These are phyloP conservation scores for Sinohyriopsis cumingii DNA, from an alignment of 2,888 invertebrate species.

Conservation along the genomic window DNA sequence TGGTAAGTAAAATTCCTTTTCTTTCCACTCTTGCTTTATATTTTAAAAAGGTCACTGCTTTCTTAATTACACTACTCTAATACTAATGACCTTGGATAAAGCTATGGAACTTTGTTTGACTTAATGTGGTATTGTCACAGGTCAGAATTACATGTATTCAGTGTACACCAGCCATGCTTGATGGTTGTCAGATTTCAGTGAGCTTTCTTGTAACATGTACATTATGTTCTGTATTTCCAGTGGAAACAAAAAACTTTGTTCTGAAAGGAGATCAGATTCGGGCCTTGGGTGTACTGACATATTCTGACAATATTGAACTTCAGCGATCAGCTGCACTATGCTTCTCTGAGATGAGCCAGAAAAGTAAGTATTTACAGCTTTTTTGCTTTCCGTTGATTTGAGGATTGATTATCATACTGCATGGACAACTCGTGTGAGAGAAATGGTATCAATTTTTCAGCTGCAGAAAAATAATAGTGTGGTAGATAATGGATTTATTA, in stretches of 20 bases:
- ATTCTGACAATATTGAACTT: conserved; percentile 61
- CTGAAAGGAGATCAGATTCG: conserved; percentile 56
- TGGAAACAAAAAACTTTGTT: conserved; percentile 37
- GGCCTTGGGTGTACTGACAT: conserved; percentile 60
- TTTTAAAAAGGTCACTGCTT: too few relatives aligned
- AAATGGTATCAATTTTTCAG: too few relatives aligned
- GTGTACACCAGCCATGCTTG: neutral
- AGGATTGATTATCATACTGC: neutral
- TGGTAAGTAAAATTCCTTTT: too few relatives aligned
- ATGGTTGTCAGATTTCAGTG: neutral
- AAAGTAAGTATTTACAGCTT: conserved; percentile 44
- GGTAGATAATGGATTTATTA: too few relatives aligned
- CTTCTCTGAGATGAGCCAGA: conserved; percentile 61
- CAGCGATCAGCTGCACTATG: conserved; percentile 64
- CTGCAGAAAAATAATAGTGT: too few relatives aligned
- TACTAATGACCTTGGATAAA: too few relatives aligned
- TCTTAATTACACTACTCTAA: too few relatives aligned
- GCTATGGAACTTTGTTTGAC: too few relatives aligned
- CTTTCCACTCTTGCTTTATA: neutral
- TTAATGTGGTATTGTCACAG: too few relatives aligned
- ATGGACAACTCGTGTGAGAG: too few relatives aligned
- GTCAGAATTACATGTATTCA: too few relatives aligned
- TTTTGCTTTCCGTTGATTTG: neutral
- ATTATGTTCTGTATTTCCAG: conserved; percentile 20
- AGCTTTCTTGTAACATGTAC: neutral